Evolutionary conservation across 2,888 invertebrate species (phyloP), one percentile per base, ranked within the genome.

Genomic region (Agapostemon virescens): DNA sequence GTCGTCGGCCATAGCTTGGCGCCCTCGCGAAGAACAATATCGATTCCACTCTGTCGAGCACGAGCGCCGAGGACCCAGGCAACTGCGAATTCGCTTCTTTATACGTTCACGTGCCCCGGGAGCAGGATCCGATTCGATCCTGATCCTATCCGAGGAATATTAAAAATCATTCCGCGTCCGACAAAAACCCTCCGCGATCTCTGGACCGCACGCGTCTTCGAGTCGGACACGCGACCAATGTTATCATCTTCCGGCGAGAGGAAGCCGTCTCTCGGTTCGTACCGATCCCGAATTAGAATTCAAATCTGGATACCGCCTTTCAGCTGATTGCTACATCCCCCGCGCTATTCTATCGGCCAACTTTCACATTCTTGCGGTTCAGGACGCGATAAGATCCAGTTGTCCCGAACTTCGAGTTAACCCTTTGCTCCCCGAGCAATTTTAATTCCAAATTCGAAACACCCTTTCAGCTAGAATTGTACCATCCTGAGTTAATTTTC

Each of bases 41-140:
- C 81, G 81, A 81, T 81, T 81, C 69, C 69, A 33, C 58, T 75
- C 80, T 26, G 75, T 73, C 69, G 75, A 72, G 71, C 80, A 66
- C 72, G 66, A 75, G 55, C 26, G 55, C 26, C 26, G 15, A 20
- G 55, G 33, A 33, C 36, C 26, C 58, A 36, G 55, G 61, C 61
- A 30, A 38, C 70, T 61, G 66, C 36, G 69, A 79, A 70, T 70
- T 58, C 70, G 0, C 15, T 55, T 55, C 68, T 81, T 74, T 74
- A 69, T 58, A 71, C 74, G 74, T 68, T 69, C 74, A 69, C 73
- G 66, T 77, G 64, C 52, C 55, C 17, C 61, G 30, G 58, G 2
- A 33, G 5, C 15, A 4, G 23, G 55, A 26, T 55, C 55, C 26
- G 26, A 55, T 55, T 26, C 23, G 26, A 26, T 55, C 26, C 52